Base-by-base conservation (phyloP, 2,888 invertebrate species). In the Diloba caeruleocephala region DNA sequence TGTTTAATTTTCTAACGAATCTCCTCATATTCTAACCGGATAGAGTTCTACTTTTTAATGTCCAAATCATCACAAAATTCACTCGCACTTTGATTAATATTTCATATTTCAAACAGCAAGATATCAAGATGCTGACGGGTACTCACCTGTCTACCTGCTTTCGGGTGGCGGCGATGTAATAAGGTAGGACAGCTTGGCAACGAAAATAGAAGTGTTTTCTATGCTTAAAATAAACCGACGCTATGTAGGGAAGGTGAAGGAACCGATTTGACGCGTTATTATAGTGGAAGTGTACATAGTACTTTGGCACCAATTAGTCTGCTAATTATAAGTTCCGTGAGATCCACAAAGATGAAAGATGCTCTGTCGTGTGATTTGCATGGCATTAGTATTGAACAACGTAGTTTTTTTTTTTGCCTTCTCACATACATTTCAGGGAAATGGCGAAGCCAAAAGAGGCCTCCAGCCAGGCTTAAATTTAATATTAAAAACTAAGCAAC, bases 81-180 rank as follows among this genome's bases (percentile, higher is more conserved):
- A 14, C 8, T 2, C 8, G 3, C 2, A 21, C 8, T 14, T 38
- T 57, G 37, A 51, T 45, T 19, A 28, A 58, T 53, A 10, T 41
- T 32, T 2, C 13, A 15, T 19, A 13, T 32, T 54, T 54, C 34
- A 36, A 39, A 52, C 25, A n/a, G 14, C 23, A 19, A 43, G 41
- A 53, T 55, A 23, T 25, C 15, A 25, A 17, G 12, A 5, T 6
- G 17, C 23, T 43, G 63, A 64, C 54, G 45, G 37, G 33, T 5
- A 48, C 64, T 75, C 72, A 71, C 58, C 67, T 70, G 72, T 71
- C 74, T 76, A 57, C 67, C 58, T 74, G 55, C 15, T 63, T 58
- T 70, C 67, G 42, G 38, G 32, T 53, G 60, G 49, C 74, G 53
- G 56, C 58, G 25, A 37, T 48, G 42, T 77, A 76, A 75, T 68